Evolutionary conservation across 2,888 invertebrate genomes (phyloP).

Genomic region (Bhutanitis thaidina): DNA sequence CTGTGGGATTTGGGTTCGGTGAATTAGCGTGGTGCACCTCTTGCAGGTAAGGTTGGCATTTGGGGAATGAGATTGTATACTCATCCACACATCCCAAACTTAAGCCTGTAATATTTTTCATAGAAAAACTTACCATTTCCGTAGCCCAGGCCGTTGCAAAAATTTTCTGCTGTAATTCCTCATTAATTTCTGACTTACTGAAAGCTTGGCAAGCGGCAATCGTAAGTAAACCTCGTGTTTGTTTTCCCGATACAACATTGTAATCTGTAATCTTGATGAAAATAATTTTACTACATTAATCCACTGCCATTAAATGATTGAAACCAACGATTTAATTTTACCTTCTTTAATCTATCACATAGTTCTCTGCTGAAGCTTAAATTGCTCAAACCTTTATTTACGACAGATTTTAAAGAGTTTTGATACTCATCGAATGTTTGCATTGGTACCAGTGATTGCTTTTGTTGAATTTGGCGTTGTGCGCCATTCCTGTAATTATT

Average conservation of each 20-base stretch:
- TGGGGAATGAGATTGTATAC: too few relatives aligned
- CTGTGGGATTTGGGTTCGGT: too few relatives aligned
- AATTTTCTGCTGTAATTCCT: conserved; percentile 84
- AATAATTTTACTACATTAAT: background rate
- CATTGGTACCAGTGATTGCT: conserved; percentile 1
- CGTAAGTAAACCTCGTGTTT: conserved; percentile 86
- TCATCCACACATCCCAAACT: too few relatives aligned
- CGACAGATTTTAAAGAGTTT: background rate
- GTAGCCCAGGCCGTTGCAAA: conserved; percentile 94
- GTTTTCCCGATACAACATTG: conserved; percentile 95
- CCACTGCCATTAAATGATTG: too few relatives aligned
- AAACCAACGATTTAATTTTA: background rate
- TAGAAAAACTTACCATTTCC: conserved; percentile 86
- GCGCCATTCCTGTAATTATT: conserved; percentile 5
- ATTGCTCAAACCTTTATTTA: conserved; percentile 6
- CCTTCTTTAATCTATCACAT: conserved; percentile 11
- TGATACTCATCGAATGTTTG: conserved; percentile 9
- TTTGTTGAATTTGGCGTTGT: conserved; percentile 10
- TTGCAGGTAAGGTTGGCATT: too few relatives aligned
- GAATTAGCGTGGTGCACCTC: too few relatives aligned
- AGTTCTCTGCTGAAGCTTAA: background rate
- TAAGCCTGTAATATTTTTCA: too few relatives aligned
- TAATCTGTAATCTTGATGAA: conserved; percentile 88
- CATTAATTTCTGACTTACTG: conserved; percentile 81
- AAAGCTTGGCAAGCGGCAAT: conserved; percentile 88